A percentile compares a stretch with the other conserved stretches of the same genome.
phyloP scores from a whole-genome alignment of 92 coral and sea anemone species.

The Actinernus sp. region DNA sequence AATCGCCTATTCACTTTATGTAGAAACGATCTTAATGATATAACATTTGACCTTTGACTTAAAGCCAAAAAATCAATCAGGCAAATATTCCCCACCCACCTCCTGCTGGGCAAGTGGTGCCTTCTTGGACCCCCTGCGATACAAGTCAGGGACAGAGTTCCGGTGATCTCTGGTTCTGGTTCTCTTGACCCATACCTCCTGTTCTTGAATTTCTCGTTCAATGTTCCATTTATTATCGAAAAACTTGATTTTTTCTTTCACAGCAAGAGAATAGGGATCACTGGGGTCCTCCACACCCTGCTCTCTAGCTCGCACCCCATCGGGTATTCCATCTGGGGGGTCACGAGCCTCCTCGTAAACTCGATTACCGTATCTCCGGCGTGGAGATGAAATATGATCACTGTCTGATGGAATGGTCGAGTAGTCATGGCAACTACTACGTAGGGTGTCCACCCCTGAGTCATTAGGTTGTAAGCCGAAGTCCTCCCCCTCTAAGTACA shows the following conservation, averaged over 20 bases:
- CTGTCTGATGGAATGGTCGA: constrained; percentile 10
- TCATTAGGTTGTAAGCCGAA: constrained; percentile 47
- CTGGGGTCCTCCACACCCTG: constrained; percentile 4
- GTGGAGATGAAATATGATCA: constrained; percentile 2
- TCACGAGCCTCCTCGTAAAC: constrained; percentile 43
- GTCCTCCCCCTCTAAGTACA: constrained; percentile 53
- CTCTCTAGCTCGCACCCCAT: neutral
- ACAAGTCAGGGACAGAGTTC: constrained; percentile 80
- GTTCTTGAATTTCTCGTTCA: constrained; percentile 6
- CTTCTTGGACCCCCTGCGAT: constrained; percentile 55
- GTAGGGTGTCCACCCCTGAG: constrained; percentile 67
- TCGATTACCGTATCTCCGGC: constrained; percentile 3
- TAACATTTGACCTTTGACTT: too few relatives aligned
- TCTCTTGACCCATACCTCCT: constrained; percentile 83
- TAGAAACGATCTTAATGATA: too few relatives aligned
- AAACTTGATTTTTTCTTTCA: constrained; percentile 77
- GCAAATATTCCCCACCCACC: constrained; percentile 64
- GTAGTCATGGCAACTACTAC: constrained; percentile 70
- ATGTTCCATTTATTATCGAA: constrained; percentile 48
- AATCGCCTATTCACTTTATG: too few relatives aligned
- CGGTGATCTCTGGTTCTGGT: constrained; percentile 41
- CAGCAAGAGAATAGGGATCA: constrained; percentile 83
- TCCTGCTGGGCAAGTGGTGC: constrained; percentile 96
- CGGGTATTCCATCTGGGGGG: neutral
- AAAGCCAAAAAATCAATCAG: too few relatives aligned